Evolutionary conservation across 2,888 invertebrate species (phyloP), one percentile per base, ranked within the genome.

Genomic region (Argyra leucocephala): DNA sequence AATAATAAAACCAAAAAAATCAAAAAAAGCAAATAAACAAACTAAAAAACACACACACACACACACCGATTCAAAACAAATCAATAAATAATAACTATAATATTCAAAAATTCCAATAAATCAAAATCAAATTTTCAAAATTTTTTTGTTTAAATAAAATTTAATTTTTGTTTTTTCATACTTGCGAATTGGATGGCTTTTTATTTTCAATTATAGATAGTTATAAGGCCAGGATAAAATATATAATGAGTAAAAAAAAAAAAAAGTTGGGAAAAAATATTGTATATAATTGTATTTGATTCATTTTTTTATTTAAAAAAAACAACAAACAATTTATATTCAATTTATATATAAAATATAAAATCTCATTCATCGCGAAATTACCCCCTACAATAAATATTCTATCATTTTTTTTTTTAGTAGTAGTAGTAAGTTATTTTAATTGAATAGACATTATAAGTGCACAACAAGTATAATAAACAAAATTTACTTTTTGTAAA

Each of bases 1-100:
- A n/a, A n/a, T 24, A 48, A 60, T 24, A 57, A 36, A 61, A 62
- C 57, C 22, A 31, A 2, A 61, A 63, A n/a, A 66, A 64, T 15
- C 10, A 36, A 67, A 22, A 5, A 31, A 7, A 37, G 22, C n/a
- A 24, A 61, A 66, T n/a, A n/a, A n/a, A n/a, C n/a, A n/a, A n/a
- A n/a, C n/a, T n/a, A 12, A 26, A 64, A 62, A 64, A n/a, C n/a
- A 31, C 48, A 48, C 48, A 48, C 48, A 48, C 48, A 37, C 10
- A 48, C 48, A 48, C 48, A 48, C 48, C 12, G 18, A 10, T 31
- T 31, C 7, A 48, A 48, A 48, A 48, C 48, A 48, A 5, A 48
- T n/a, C n/a, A 48, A 18, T 18, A 48, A 10, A 31, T 31, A 10
- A 31, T 26, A 26, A 26, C 26, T 3, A 37, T 37, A 37, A 31